Evolutionary conservation across 2,797 vertebrate species (phyloP), one percentile per base, ranked within the genome.

Genomic region (Antrozous pallidus): DNA sequence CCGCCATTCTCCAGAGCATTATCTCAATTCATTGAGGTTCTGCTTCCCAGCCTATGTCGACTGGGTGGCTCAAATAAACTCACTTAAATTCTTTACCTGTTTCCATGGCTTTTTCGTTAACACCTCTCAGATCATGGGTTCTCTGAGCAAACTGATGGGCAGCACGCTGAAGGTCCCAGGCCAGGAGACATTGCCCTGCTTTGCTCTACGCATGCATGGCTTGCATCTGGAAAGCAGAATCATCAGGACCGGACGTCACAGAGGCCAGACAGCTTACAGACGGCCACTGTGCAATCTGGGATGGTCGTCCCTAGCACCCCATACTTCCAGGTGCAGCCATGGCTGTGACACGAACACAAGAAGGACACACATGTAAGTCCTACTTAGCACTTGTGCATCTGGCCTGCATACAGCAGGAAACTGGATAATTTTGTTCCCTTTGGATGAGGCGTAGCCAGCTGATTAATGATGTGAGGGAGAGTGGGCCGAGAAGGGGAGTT

Each of bases 391-490:
- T 90, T 85, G 61, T 71, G 71, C 89, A 91, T 75, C 79, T 78
- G 91, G 80, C 86, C n/a, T 1, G 80, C 47, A 12, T 16, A 67
- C 31, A 84, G 31, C 51, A 92, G 84, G 91, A 94, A 96, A 87
- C 26, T 16, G 38, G 54, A 49, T 49, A 10, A 49, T 24, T 16
- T 58, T 67, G 45, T 81, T 90, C 49, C 36, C 51, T 56, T 77
- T 79, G 94, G 90, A 90, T 82, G 91, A 95, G 91, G 89, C 77
- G 26, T n/a, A 90, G 81, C 56, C 69, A 28, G 6, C 54, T 95
- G 96, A 96, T 95, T 96, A 95, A 97, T 88, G 95, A 96, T 71
- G 93, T 95, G 94, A 95, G 92, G 77, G 84, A 95, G 61, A 90
- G 69, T 38, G 47, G 90, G 51, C 77, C 77, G 63, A 89, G 84